These are phyloP conservation scores for Ictalurus furcatus DNA, from an alignment of 2,113 vertebrate genomes.

Conservation along the genomic window DNA sequence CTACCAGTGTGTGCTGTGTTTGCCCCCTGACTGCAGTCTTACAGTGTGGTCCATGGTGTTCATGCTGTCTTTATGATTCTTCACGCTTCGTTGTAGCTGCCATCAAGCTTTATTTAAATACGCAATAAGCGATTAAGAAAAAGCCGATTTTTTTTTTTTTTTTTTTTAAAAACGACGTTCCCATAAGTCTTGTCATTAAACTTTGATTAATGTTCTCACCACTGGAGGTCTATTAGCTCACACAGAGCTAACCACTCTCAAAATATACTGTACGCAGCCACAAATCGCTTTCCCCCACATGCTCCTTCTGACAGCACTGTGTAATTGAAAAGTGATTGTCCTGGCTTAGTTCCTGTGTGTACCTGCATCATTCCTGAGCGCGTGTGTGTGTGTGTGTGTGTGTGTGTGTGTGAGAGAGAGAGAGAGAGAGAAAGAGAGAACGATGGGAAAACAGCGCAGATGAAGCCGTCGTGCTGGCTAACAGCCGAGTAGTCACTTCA, in stretches of 20 bases:
- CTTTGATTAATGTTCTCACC: conserved; percentile 56
- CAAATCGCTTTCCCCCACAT: conserved; percentile 57
- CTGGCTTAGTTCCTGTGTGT: conserved; percentile 60
- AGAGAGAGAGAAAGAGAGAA: not conserved
- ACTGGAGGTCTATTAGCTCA: conserved; percentile 53
- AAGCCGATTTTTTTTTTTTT: conserved; percentile 1
- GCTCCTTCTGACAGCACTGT: conserved; percentile 52
- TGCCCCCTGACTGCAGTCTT: not conserved
- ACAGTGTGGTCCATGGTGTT: not conserved
- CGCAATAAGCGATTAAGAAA: conserved; percentile 53
- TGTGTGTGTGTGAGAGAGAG: conserved; percentile 12
- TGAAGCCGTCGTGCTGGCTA: conserved; percentile 59
- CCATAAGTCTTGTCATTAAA: conserved; percentile 47
- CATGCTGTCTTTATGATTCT: not conserved
- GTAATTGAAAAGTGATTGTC: conserved; percentile 69
- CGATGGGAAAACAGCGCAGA: conserved; percentile 52
- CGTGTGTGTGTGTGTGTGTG: conserved; percentile 21
- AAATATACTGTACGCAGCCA: conserved; percentile 60
- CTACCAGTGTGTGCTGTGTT: not conserved
- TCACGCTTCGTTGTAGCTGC: not conserved
- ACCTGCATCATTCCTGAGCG: conserved; percentile 9
- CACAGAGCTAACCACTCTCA: conserved; percentile 53
- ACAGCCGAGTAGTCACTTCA: conserved; percentile 68
- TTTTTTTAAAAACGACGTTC: conserved; percentile 27
- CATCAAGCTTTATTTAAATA: conserved; percentile 20